These are phyloP conservation scores for Pyrrhosoma nymphula DNA, from an alignment of 2,888 invertebrate species.

Conservation along the genomic window DNA sequence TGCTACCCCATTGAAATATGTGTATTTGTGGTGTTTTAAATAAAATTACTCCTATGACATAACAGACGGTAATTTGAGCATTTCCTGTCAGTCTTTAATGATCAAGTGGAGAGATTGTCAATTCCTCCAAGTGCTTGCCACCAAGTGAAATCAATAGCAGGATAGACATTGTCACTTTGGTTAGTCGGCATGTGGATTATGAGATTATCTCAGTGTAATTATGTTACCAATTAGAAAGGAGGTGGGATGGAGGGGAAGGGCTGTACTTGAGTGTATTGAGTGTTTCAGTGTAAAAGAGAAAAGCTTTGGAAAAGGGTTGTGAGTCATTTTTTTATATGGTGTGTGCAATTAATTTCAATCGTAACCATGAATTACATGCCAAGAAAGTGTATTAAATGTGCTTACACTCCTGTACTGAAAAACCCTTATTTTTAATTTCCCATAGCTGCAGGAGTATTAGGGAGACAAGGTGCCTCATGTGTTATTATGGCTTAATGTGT, in stretches of 20 bases:
- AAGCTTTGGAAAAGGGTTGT: constrained; percentile 43
- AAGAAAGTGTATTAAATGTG: constrained; percentile 39
- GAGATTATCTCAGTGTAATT: neutral
- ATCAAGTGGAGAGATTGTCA: constrained; percentile 29
- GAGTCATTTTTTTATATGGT: constrained; percentile 33
- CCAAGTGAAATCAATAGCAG: neutral
- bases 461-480: constrained; percentile 36
- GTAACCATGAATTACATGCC: constrained; percentile 37
- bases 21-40: constrained; percentile 67
- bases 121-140: constrained; percentile 34
- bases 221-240: constrained; percentile 46
- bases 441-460: constrained; percentile 17
- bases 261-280: constrained; percentile 40
- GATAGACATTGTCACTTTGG: constrained; percentile 12
- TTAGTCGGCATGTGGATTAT: neutral
- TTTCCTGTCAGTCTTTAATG: constrained; percentile 57
- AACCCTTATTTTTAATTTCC: constrained; percentile 40
- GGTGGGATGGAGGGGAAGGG: neutral
- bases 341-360: constrained; percentile 54
- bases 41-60: constrained; percentile 62
- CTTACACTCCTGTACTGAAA: constrained; percentile 43
- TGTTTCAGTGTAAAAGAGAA: constrained; percentile 41
- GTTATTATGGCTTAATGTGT: constrained; percentile 23
- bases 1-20: constrained; percentile 67
- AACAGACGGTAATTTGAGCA: constrained; percentile 55